Evolutionary conservation across 2,888 invertebrate genomes (phyloP), one percentile per base, ranked within the genome.

Genomic region (Bhutanitis thaidina): DNA sequence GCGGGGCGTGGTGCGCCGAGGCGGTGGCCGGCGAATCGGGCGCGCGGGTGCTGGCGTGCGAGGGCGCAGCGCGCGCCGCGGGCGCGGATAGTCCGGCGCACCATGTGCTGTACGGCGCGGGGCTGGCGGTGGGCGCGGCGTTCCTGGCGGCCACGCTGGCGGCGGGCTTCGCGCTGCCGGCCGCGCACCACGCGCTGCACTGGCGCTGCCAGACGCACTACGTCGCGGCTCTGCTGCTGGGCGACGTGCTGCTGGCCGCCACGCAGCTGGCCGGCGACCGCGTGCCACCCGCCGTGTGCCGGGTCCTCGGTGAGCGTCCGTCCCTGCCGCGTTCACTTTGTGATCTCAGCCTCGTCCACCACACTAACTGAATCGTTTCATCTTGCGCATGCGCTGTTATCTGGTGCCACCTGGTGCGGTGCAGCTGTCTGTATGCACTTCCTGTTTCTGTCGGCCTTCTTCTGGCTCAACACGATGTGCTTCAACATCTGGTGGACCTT

Each of bases 401-500:
- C 92, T 52, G 50, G 32, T 52, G 49, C 52, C 47, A 41, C 32
- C 0, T 43, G 38, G 37, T 29, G 27, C 53, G 62, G 49, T 91
- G 61, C 92, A 93, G 96, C 96, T 56, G 93, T 95, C 62, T 90
- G 93, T 66, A 95, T 96, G 92, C 96, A 96, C 75, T 96, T 96
- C 91, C 93, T 95, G 84, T 96, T 96, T 82, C 90, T 97, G 79
- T 94, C 96, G 29, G 96, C 96, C 55, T 97, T 97, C 91, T 96
- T 96, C 83, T 97, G 97, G 97, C 92, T 97, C 43, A 97, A 96
- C 84, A 96, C 96, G 56, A 96, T 97, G 96, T 97, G 96, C 83
- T 96, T 96, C 90, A 97, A 97, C 89, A 96, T 97, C 77, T 97
- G 96, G 96, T 96, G 96, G 96, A 96, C 96, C 14, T 95, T 95